A percentile compares a stretch with the other conserved stretches of the same genome.
Conservation (phyloP, 1,140 invertebrate species). For the Cepaea nemoralis region DNA sequence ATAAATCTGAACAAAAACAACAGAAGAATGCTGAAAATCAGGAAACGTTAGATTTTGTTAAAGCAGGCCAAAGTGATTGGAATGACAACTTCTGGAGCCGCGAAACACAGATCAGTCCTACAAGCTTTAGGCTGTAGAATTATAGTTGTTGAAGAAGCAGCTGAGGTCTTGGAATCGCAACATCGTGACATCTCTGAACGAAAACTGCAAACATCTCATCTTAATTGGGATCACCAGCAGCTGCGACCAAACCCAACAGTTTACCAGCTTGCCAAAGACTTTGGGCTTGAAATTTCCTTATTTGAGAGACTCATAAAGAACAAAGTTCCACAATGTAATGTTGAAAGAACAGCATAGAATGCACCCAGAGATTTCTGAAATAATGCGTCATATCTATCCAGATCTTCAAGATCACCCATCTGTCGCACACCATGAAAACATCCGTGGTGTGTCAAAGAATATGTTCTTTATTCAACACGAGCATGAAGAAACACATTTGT, state of each 20-base stretch:
- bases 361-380: slow-evolving; percentile 68
- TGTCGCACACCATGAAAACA: slow-evolving; percentile 58
- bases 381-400: slow-evolving; percentile 71
- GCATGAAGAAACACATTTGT: slow-evolving; percentile 53
- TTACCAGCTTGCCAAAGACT: slow-evolving; percentile 40
- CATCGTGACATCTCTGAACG: slow-evolving; percentile 73
- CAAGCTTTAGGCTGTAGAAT: slow-evolving; percentile 52
- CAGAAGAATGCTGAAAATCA: slow-evolving; percentile 8
- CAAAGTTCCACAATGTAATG: slow-evolving; percentile 59
- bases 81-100: slow-evolving; percentile 68
- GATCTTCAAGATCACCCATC: slow-evolving; percentile 64
- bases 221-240: slow-evolving; percentile 81
- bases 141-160: slow-evolving; percentile 66
- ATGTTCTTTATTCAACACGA: slow-evolving; percentile 71
- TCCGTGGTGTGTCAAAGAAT: slow-evolving; percentile 67
- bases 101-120: slow-evolving; percentile 48
- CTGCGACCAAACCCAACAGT: slow-evolving; percentile 48
- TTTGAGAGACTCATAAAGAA: slow-evolving; percentile 71
- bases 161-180: slow-evolving; percentile 64
- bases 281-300: slow-evolving; percentile 67
- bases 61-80: slow-evolving; percentile 44
- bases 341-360: slow-evolving; percentile 62
- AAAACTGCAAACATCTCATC: slow-evolving; percentile 83
- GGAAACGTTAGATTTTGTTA: slow-evolving; percentile 21
- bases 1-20: background rate